Evolutionary conservation across 2,797 vertebrate species (phyloP), one percentile per base, ranked within the genome.

Genomic region (Chelon auratus): DNA sequence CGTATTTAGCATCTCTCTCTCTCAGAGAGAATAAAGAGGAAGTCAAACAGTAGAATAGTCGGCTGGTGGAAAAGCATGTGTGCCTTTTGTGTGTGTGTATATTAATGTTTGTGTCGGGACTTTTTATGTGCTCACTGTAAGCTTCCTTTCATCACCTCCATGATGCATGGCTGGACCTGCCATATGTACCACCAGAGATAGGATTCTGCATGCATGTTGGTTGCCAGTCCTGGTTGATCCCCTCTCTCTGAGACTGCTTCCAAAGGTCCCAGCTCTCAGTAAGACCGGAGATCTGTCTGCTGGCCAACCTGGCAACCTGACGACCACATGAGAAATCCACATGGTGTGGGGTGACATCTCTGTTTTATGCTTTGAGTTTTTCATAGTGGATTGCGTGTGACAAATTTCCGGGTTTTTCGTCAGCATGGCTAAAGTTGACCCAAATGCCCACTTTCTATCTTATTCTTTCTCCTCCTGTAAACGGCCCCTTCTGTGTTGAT

Each of bases 181-280:
- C 77, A 82, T 85, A 86, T 91, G 82, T 74, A 43, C 9, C 3
- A 82, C 75, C 77, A 81, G 77, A 82, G 60, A 80, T 53, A 50
- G 68, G 70, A 80, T 87, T 91, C 83, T 78, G 58, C 75, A 85
- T 82, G 67, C 82, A 66, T 68, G 64, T 50, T 39, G 12, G 68
- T 57, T 81, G 82, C 82, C 83, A 90, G 80, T 86, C 79, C 73
- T 62, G 64, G 81, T 72, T 90, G 80, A 90, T 86, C 75, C 73
- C 58, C 65, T 72, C 73, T 83, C 73, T 47, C 61, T 14, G 60
- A 75, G 78, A 78, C 62, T 20, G 60, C 58, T 68, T 75, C 73
- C 71, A 88, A 86, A 90, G 75, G 81, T 85, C 84, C 78, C 66
- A 67, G 68, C 43, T 87, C 74, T 84, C 78, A 68, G 81, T 65